Evolutionary conservation across 2,113 vertebrate species (phyloP), one percentile per base, ranked within the genome.

Genomic region (Dromiciops gliroides): DNA sequence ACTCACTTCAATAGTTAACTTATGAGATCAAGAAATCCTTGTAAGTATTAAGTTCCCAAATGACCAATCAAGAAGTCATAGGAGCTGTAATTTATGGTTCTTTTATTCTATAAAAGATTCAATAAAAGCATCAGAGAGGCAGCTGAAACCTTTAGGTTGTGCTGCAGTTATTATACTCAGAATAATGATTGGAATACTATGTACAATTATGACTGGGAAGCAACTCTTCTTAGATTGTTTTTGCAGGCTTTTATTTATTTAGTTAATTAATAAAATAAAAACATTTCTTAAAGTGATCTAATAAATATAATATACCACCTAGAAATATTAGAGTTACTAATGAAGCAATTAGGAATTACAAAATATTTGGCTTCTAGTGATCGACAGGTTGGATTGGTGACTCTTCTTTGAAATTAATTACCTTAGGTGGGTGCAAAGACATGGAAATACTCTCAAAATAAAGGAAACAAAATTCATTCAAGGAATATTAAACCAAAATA

Each of bases 351-450:
- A 94, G 90, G 1, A 95, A 95, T 95, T 95, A 98, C 95, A 96
- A 83, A 50, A n/a, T 91, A 48, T 97, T 96, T 97, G 93, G 94
- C 94, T 97, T 96, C 95, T 94, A 97, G 53, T 97, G 95, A 98
- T 91, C 91, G 96, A 93, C 93, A 96, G 93, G 95, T 96, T 96
- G 96, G 94, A 95, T 97, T 97, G 89, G 96, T 95, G 94, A 53
- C 94, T 98, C 96, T 97, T 96, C 96, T 92, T 93, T 95, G 96
- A 96, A 97, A 89, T 95, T 96, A 94, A 97, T 52, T 94, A 97
- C 60, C 28, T 90, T 92, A 96, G 89, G 92, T 94, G 95, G 53
- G 89, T 24, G 53, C 23, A 50, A 75, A 92, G 26, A 91, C 23
- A 67, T 83, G 94, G 94, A 95, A 90, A 92, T 91, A 23, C 97